A percentile compares a stretch with the other conserved stretches of the same genome.
Conservation (phyloP, 2,113 vertebrate species). For the Brienomyrus brachyistius region DNA sequence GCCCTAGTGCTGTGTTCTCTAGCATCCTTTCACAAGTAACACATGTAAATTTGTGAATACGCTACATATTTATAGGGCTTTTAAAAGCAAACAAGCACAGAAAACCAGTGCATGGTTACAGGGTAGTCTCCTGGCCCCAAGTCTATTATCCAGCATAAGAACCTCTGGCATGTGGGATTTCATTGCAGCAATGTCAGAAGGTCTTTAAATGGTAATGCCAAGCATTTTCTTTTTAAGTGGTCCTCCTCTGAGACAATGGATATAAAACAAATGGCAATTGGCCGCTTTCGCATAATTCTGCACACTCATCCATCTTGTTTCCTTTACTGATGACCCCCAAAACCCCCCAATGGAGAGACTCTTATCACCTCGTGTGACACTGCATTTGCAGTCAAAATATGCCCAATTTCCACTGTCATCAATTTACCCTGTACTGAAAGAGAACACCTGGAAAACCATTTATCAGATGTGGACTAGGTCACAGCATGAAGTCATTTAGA, state of each 20-base stretch:
- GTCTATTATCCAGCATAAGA: constrained; percentile 1
- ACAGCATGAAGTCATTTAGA: background rate
- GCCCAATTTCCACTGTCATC: background rate
- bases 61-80: background rate
- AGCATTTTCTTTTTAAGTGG: constrained; percentile 19
- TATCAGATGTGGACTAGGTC: background rate
- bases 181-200: background rate
- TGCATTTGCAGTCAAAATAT: constrained; percentile 14
- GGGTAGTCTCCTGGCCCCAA: background rate
- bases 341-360: background rate
- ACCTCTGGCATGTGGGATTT: background rate
- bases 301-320: constrained; percentile 14
- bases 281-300: background rate
- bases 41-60: background rate
- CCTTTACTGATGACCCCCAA: constrained; percentile 12
- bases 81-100: background rate
- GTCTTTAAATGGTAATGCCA: constrained; percentile 8
- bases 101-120: background rate
- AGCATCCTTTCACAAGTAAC: background rate
- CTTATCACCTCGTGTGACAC: background rate
- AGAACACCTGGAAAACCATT: background rate
- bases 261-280: constrained; percentile 5
- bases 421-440: constrained; percentile 13
- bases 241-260: background rate
- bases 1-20: background rate